Base-by-base conservation (phyloP, 2,888 invertebrate genomes). In the Xestoiulus laeticollis region DNA sequence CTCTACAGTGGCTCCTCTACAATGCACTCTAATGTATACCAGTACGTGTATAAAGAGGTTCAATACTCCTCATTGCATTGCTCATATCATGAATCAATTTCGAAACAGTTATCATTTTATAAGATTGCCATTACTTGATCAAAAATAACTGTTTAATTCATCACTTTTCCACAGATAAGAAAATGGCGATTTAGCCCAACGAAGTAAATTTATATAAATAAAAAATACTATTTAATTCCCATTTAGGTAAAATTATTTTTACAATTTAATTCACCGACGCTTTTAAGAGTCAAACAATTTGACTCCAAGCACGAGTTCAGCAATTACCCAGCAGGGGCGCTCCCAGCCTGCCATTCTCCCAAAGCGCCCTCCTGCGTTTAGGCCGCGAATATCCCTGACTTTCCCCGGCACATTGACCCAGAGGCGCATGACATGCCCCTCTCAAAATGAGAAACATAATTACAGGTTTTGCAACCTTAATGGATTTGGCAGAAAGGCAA, bases 271-370 rank as follows among this genome's bases (percentile, higher is more conserved):
- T 48, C 10, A 16, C 19, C 19, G 14, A 48, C 48, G 48, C 14
- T 48, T 48, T 19, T 12, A 38, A 6, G 14, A 48, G 48, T 48
- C 48, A 48, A 48, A 48, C 48, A 14, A 6, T 48, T 48, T 48
- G 59, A n/a, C 59, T 59, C 59, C 19, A n/a, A 5, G n/a, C n/a
- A 6, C n/a, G n/a, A 8, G 59, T 19, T 59, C 59, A 8, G n/a
- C n/a, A n/a, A 59, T 59, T 59, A 59, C 19, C n/a, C 59, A n/a
- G 59, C 59, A 59, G 59, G 59, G 59, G n/a, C 59, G n/a, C 59
- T 59, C n/a, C 59, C 59, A n/a, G 5, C 22, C 59, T n/a, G n/a
- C n/a, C 59, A 59, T 59, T 19, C 3, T 19, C 59, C n/a, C n/a
- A 8, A n/a, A n/a, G 59, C 19, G n/a, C 59, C n/a, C 19, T 59